Evolutionary conservation across 30 jellyfish, hydroid and myxozoan genomes (phyloP).

Genomic region (Hydra vulgaris): DNA sequence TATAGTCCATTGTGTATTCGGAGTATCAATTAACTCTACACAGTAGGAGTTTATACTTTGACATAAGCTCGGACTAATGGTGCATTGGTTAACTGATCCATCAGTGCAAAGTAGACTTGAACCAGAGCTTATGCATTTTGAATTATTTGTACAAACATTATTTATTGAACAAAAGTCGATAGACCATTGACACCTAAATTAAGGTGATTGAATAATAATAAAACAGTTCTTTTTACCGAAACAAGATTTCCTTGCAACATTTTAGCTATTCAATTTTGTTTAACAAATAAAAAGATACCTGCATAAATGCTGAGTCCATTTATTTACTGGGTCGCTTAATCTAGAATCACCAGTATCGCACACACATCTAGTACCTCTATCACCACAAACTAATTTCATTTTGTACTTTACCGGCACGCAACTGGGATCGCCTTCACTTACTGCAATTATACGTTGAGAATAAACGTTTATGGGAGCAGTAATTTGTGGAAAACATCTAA

Average conservation of each 20-base stretch:
- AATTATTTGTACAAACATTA: conserved; percentile 3
- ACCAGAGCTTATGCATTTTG: conserved; percentile 19
- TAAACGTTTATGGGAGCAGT: background rate
- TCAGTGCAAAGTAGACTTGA: conserved; percentile 8
- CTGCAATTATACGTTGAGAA: conserved; percentile 2
- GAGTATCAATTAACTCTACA: conserved; percentile 29
- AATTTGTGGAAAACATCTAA: conserved; percentile 15
- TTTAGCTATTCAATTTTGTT: too few species aligned
- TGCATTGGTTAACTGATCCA: conserved; percentile 45
- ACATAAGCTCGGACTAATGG: conserved; percentile 31
- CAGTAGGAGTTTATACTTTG: conserved; percentile 22
- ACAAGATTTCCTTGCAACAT: background rate
- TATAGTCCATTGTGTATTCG: conserved; percentile 9
- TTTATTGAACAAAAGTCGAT: conserved; percentile 27
- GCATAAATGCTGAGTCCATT: conserved; percentile 5
- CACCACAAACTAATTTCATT: conserved; percentile 16
- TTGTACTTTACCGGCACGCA: conserved; percentile 16
- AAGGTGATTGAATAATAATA: background rate
- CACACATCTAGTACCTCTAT: conserved; percentile 37
- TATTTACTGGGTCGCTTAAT: background rate
- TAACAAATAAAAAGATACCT: conserved; percentile 8
- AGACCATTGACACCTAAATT: conserved; percentile 52
- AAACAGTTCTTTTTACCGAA: background rate
- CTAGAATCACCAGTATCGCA: conserved; percentile 24
- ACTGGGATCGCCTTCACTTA: conserved; percentile 18